A percentile compares a stretch with the other conserved stretches of the same genome.
phyloP scores from a whole-genome alignment of 2,797 vertebrate genomes.

The Rallus crepitans region DNA sequence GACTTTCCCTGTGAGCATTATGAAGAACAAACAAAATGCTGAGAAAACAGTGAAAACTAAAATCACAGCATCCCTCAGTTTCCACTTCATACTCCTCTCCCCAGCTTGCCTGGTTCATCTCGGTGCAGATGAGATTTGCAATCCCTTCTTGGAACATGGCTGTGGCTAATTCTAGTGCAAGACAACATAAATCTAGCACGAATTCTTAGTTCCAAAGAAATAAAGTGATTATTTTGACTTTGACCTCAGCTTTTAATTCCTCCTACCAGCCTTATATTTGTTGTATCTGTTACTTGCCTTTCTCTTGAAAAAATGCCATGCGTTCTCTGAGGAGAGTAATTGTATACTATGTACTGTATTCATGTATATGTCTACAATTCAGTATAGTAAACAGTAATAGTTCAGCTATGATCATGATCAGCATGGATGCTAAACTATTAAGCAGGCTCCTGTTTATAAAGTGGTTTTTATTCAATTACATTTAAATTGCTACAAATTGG shows the following conservation, averaged over 20 bases:
- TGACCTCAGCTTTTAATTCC: neutral
- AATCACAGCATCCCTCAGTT: neutral
- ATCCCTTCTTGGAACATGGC: neutral
- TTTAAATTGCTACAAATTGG: constrained; percentile 11
- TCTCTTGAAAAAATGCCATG: neutral
- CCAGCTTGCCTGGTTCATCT: neutral
- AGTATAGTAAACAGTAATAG: neutral
- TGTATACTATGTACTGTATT: neutral
- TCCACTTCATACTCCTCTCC: neutral
- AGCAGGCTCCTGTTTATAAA: neutral
- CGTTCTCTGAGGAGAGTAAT: neutral
- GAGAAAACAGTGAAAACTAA: neutral
- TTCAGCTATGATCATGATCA: neutral
- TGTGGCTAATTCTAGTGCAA: neutral
- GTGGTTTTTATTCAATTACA: constrained; percentile 4
- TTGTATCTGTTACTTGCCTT: neutral
- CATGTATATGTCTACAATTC: neutral
- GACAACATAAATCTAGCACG: neutral
- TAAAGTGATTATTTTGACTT: neutral
- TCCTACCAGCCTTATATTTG: neutral
- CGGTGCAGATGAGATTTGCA: neutral
- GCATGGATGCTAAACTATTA: neutral
- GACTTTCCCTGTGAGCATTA: neutral
- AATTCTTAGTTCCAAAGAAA: neutral
- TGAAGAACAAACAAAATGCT: neutral